These are phyloP conservation scores for Parasteatoda lunata DNA, from an alignment of 2,888 invertebrate species.

Conservation along the genomic window DNA sequence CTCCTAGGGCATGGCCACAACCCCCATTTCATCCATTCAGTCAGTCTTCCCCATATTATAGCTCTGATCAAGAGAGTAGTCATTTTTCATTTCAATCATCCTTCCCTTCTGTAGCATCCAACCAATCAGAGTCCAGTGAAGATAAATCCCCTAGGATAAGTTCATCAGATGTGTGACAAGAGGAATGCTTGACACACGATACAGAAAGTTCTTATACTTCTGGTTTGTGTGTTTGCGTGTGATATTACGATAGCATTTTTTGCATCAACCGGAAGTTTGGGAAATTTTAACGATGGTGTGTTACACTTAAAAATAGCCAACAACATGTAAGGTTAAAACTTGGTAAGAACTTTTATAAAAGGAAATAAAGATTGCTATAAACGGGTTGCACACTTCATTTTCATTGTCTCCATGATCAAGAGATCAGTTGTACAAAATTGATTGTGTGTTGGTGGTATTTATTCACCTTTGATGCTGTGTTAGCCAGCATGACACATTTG, in stretches of 20 bases:
- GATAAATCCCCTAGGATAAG: conserved; percentile 44
- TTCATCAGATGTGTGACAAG: conserved; percentile 59
- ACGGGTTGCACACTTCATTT: conserved; percentile 64
- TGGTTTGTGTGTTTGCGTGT: conserved; percentile 65
- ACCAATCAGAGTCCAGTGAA: conserved; percentile 56
- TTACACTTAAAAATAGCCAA: conserved; percentile 27
- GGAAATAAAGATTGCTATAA: conserved; percentile 54
- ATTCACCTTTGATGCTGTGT: conserved; percentile 41
- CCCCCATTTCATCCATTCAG: conserved; percentile 67
- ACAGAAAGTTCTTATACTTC: conserved; percentile 34
- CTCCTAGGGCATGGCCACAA: conserved; percentile 64
- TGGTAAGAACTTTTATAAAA: conserved; percentile 53
- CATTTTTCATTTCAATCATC: conserved; percentile 65
- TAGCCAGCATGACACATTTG: conserved; percentile 45
- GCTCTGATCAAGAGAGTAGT: conserved; percentile 65
- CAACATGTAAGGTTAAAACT: conserved; percentile 29
- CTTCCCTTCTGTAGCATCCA: conserved; percentile 50
- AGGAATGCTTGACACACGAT: conserved; percentile 28
- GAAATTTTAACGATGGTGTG: conserved; percentile 26
- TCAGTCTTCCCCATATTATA: conserved; percentile 67
- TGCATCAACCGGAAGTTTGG: conserved; percentile 55
- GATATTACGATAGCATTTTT: conserved; percentile 65
- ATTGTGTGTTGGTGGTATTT: conserved; percentile 51
- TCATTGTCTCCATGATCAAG: conserved; percentile 30
- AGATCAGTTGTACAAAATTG: conserved; percentile 54